Evolutionary conservation across 2,113 vertebrate genomes (phyloP).

Genomic region (Anthoscopus minutus): DNA sequence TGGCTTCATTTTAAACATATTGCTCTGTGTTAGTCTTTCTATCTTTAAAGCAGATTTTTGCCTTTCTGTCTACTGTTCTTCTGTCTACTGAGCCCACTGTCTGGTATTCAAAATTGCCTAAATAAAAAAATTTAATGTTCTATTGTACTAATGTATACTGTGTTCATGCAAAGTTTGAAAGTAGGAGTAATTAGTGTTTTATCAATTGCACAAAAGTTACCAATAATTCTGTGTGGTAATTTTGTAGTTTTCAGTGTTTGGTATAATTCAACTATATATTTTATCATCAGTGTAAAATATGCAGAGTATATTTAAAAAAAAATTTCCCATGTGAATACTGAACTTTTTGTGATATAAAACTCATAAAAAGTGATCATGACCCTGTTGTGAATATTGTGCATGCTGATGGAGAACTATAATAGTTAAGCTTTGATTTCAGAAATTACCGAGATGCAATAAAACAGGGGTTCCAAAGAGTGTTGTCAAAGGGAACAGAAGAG

Average conservation of each 20-base stretch:
- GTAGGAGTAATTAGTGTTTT: not conserved
- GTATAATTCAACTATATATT: not conserved
- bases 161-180: not conserved
- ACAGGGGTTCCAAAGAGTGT: not conserved
- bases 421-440: not conserved
- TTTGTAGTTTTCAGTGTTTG: not conserved
- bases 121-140: not conserved
- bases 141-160: not conserved
- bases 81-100: constrained; percentile 2
- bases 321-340: not conserved
- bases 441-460: not conserved
- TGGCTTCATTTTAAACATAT: constrained; percentile 17
- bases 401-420: not conserved
- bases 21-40: constrained; percentile 30
- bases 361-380: not conserved
- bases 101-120: constrained; percentile 15
- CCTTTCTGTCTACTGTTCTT: constrained; percentile 18
- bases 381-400: not conserved
- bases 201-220: not conserved
- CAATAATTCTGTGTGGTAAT: not conserved
- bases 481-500: not conserved
- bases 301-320: not conserved
- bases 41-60: constrained; percentile 20
- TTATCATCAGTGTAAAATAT: not conserved
- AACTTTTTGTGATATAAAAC: not conserved